Percentiles rank a stretch among this genome's conserved stretches.
These are phyloP conservation scores for Hippocampus abdominalis DNA, from an alignment of 2,113 vertebrate species.

Conservation along the genomic window DNA sequence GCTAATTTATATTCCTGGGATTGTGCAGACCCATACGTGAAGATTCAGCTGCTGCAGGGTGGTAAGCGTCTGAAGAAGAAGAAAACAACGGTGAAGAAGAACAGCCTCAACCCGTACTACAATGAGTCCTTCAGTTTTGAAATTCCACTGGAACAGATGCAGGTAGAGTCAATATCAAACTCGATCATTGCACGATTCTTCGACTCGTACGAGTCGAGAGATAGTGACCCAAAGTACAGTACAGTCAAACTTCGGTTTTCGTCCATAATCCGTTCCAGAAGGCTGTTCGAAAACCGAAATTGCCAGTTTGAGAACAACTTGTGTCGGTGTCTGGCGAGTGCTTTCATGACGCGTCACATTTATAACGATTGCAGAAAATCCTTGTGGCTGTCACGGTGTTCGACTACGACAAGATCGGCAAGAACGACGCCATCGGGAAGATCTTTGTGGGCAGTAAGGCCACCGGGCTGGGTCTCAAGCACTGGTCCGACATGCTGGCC, in stretches of 20 bases:
- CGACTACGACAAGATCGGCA: slow-evolving; percentile 98
- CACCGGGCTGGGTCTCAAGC: slow-evolving; percentile 86
- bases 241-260: too few relatives aligned
- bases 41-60: slow-evolving; percentile 95
- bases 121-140: slow-evolving; percentile 99
- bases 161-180: slow-evolving; percentile 71
- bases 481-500: slow-evolving; percentile 97
- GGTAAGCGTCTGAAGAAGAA: slow-evolving; percentile 98
- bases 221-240: too few relatives aligned
- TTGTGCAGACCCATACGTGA: slow-evolving; percentile 90
- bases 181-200: neutral
- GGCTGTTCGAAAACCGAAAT: too few relatives aligned
- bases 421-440: slow-evolving; percentile 98
- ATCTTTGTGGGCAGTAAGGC: slow-evolving; percentile 93
- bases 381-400: slow-evolving; percentile 95
- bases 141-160: slow-evolving; percentile 97
- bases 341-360: neutral
- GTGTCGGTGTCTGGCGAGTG: neutral
- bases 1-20: too few relatives aligned
- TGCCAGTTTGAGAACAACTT: neutral
- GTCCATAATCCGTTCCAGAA: too few relatives aligned
- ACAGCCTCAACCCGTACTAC: slow-evolving; percentile 95
- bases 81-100: slow-evolving; percentile 99
- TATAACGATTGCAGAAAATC: slow-evolving; percentile 80
- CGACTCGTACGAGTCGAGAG: neutral